A percentile compares a stretch with the other conserved stretches of the same genome.
Evolutionary conservation across 2,888 invertebrate genomes (phyloP).

Genomic region (Andrena trimmerana): DNA sequence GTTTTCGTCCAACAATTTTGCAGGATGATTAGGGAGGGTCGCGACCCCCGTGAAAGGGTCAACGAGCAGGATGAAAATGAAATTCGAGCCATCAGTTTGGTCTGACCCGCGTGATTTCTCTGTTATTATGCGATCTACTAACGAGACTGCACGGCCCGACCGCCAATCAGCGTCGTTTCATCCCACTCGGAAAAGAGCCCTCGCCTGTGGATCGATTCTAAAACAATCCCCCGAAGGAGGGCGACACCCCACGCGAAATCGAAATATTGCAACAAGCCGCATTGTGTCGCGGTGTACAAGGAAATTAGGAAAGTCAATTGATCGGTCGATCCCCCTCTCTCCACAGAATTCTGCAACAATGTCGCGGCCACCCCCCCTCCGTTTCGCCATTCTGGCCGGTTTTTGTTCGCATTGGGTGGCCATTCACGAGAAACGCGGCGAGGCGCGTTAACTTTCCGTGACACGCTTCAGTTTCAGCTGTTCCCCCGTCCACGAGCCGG

Average conservation of each 20-base stretch:
- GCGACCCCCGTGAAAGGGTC: constrained; percentile 7
- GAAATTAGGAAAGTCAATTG: constrained; percentile 72
- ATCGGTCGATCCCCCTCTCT: constrained; percentile 19
- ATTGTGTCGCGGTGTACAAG: constrained; percentile 7
- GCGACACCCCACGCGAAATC: neutral
- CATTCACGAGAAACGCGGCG: constrained; percentile 44
- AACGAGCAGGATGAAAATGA: constrained; percentile 13
- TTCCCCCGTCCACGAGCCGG: constrained; percentile 38
- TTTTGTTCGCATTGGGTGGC: constrained; percentile 66
- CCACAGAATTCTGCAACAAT: constrained; percentile 58
- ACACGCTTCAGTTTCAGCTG: constrained; percentile 75
- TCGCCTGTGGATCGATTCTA: constrained; percentile 7
- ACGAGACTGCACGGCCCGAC: constrained; percentile 17
- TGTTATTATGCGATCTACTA: constrained; percentile 21
- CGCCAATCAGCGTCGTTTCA: constrained; percentile 23
- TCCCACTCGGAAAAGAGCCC: constrained; percentile 3
- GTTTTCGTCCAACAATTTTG: neutral
- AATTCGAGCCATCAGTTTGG: constrained; percentile 10
- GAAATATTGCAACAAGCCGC: constrained; percentile 26
- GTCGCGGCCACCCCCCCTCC: constrained; percentile 32
- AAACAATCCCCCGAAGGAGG: constrained; percentile 12
- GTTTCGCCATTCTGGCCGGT: constrained; percentile 26
- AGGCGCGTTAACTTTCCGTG: constrained; percentile 67
- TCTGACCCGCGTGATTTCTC: constrained; percentile 20
- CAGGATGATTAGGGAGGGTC: too few species aligned